Conservation (phyloP, 2,888 invertebrate species). For the Unio delphinus region DNA sequence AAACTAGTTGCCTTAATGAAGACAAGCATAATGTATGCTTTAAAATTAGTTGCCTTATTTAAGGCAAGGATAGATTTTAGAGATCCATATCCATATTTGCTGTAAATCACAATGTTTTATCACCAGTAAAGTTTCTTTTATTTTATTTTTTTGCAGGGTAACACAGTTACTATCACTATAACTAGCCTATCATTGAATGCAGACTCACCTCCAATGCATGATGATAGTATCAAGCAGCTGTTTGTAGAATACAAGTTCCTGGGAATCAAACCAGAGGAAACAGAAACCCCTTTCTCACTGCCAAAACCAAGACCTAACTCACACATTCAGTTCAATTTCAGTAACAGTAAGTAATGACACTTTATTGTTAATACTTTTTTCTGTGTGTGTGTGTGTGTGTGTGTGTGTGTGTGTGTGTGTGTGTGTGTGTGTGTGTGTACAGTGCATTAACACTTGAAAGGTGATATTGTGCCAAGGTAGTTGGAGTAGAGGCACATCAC, state of each 20-base stretch:
- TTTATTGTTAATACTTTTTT: no score
- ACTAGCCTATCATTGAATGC: constrained; percentile 62
- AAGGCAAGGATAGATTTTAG: no score
- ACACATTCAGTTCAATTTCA: constrained; percentile 71
- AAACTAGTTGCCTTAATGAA: no score
- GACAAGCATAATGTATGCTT: no score
- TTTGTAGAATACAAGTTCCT: constrained; percentile 73
- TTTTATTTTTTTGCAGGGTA: constrained; percentile 39
- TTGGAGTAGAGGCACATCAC: no score
- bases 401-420: no score
- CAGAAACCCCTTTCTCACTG: constrained; percentile 72
- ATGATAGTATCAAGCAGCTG: constrained; percentile 66
- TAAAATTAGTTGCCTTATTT: no score
- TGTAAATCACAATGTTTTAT: background rate
- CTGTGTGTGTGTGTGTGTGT: no score
- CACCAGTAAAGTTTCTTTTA: background rate
- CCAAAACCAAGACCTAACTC: constrained; percentile 70
- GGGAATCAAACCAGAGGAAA: constrained; percentile 68
- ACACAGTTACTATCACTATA: constrained; percentile 64
- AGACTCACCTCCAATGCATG: constrained; percentile 49
- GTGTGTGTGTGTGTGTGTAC: no score
- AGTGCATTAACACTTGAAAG: no score
- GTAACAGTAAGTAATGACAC: constrained; percentile 66
- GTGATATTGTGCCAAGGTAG: no score
- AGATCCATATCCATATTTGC: background rate